Evolutionary conservation across 2,113 vertebrate species (phyloP).

Genomic region (Melanerpes aurifrons): DNA sequence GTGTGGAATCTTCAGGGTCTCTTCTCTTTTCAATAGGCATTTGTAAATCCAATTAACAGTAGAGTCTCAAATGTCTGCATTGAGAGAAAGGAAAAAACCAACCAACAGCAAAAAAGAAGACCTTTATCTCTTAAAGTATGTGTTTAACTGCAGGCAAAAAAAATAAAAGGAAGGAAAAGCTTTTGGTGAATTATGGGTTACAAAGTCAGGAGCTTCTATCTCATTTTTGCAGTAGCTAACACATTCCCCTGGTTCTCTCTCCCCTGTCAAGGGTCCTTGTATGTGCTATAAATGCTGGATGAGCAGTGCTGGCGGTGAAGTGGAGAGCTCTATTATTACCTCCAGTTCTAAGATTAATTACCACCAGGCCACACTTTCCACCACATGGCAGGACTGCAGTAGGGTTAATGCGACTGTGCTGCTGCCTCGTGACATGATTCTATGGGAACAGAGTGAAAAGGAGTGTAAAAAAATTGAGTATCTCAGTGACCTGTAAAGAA

Average conservation of each 20-base stretch:
- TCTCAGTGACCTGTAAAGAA: not conserved
- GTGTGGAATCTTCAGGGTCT: not conserved
- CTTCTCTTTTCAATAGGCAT: not conserved
- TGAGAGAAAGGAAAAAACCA: not conserved
- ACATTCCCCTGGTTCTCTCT: not conserved
- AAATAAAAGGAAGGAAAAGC: not conserved
- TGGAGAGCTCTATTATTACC: not conserved
- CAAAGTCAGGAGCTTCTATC: not conserved
- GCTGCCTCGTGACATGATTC: not conserved
- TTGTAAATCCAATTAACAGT: slow-evolving; percentile 54
- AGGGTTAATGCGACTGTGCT: not conserved
- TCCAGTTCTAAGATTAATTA: slow-evolving; percentile 38
- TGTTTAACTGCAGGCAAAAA: slow-evolving; percentile 6
- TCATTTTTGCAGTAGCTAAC: not conserved
- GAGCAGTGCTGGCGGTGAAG: not conserved
- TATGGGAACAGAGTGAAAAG: not conserved
- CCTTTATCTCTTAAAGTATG: slow-evolving; percentile 1
- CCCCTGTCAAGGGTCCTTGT: not conserved
- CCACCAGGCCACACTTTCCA: not conserved
- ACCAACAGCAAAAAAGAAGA: not conserved
- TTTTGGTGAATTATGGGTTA: not conserved
- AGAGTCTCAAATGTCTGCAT: not conserved
- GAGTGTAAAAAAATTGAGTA: not conserved
- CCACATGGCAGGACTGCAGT: not conserved
- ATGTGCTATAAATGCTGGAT: not conserved